Evolutionary conservation across 2,888 invertebrate genomes (phyloP).

Genomic region (Lingula anatina): DNA sequence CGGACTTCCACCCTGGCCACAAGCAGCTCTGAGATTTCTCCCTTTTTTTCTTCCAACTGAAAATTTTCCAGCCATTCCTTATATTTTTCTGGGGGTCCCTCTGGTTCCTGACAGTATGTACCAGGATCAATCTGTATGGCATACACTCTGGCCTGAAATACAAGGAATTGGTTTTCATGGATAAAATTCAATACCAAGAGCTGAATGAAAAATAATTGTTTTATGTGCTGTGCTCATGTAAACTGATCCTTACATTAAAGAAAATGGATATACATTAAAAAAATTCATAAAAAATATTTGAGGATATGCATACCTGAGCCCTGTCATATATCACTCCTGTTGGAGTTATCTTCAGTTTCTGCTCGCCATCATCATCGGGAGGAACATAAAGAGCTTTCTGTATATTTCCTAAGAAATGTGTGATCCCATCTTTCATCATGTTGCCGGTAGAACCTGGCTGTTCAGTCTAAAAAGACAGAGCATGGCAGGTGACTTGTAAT

Average conservation of each 20-base stretch:
- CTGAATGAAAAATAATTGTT: too few species aligned
- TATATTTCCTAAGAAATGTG: slow-evolving; percentile 35
- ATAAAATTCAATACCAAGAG: too few species aligned
- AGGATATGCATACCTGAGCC: slow-evolving; percentile 27
- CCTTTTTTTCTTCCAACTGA: slow-evolving; percentile 54
- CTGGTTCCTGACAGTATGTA: slow-evolving; percentile 69
- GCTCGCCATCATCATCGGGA: slow-evolving; percentile 32
- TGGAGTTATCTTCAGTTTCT: slow-evolving; percentile 2
- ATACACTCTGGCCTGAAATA: slow-evolving; percentile 63
- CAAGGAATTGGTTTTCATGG: too few species aligned
- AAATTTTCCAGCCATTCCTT: slow-evolving; percentile 61
- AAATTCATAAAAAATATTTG: too few species aligned
- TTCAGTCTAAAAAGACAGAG: too few species aligned
- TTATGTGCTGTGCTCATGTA: too few species aligned
- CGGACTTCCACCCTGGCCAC: slow-evolving; percentile 60
- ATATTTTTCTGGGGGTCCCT: slow-evolving; percentile 58
- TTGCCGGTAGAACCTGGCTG: too few species aligned
- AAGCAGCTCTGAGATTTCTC: slow-evolving; percentile 61
- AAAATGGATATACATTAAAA: too few species aligned
- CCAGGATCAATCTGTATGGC: slow-evolving; percentile 68
- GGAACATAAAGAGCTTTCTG: slow-evolving; percentile 41
- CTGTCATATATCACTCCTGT: slow-evolving; percentile 36
- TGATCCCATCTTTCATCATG: slow-evolving; percentile 39
- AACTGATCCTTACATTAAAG: background rate
- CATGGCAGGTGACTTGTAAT: too few species aligned